Evolutionary conservation across 2,797 vertebrate genomes (phyloP).

Genomic region (Bovichtus variegatus): DNA sequence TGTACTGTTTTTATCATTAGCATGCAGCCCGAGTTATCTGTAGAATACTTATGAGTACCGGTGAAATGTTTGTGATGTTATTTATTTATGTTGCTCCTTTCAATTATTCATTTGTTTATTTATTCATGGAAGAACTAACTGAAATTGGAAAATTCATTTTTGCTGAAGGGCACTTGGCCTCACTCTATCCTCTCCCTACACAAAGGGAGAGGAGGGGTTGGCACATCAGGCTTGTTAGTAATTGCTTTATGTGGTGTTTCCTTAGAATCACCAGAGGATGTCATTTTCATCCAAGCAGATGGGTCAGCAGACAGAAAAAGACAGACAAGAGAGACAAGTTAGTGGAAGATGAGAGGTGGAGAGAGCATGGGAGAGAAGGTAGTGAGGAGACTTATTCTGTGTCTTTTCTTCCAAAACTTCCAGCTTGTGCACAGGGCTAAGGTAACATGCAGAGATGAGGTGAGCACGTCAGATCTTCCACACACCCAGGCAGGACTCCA

Average conservation of each 20-base stretch:
- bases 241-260: constrained; percentile 84
- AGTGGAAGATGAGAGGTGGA: constrained; percentile 42
- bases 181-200: constrained; percentile 69
- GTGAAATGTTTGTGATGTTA: constrained; percentile 90
- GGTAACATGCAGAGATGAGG: constrained; percentile 32
- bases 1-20: constrained; percentile 88
- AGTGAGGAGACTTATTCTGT: constrained; percentile 41
- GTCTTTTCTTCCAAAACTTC: constrained; percentile 25
- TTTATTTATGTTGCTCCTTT: constrained; percentile 91
- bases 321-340: constrained; percentile 47
- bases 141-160: constrained; percentile 91
- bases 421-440: constrained; percentile 31
- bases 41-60: constrained; percentile 87
- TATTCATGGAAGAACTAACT: constrained; percentile 90
- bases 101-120: constrained; percentile 93
- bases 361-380: constrained; percentile 36
- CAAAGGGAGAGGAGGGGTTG: constrained; percentile 68
- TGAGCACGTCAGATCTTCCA: constrained; percentile 48
- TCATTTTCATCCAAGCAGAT: constrained; percentile 79
- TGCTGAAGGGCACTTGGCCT: constrained; percentile 87
- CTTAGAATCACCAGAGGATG: constrained; percentile 75
- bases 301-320: constrained; percentile 64
- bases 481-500: constrained; percentile 31
- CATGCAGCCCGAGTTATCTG: constrained; percentile 85
- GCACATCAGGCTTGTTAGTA: constrained; percentile 83